Base-by-base conservation (phyloP, 2,888 invertebrate genomes). In the Anarsia innoxiella region DNA sequence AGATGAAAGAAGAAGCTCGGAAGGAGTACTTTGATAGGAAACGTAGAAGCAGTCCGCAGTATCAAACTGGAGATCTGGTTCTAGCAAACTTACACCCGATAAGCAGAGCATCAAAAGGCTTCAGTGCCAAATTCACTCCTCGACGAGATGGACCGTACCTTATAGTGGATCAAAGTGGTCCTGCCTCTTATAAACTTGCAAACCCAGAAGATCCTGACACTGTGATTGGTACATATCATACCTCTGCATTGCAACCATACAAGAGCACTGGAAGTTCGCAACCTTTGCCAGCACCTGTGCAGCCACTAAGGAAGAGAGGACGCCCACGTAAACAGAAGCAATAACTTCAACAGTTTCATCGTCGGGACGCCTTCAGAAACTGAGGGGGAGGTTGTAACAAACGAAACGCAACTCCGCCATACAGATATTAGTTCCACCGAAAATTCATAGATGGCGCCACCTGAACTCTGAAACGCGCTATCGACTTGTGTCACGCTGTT, bases 1-100 rank as follows among this genome's bases (percentile, higher is more conserved):
- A 46, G 15, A 37, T 31, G 41, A 39, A 42, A 15, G 41, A 49
- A 28, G 45, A 45, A 3, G 34, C 29, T 9, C 33, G 44, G 2
- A 50, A 50, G 12, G 33, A 32, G 5, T 36, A 33, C n/a, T 34
- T 29, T 4, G 46, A 46, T 33, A 31, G 37, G 15, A 30, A 12
- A 3, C 32, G 48, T 5, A 39, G 34, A 10, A 3, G 30, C 6
- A 10, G 36, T 25, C 42, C 44, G 8, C 10, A 14, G 3, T 49
- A 46, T 25, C 11, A 41, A 19, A 19, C 32, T 12, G 45, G 46
- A 10, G 42, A 46, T 14, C 23, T 34, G 9, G 49, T 46, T 8
- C 12, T 45, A 15, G 41, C 41, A 4, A 31, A 36, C 8, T 26
- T 31, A 3, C 44, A 49, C 23, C n/a, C 31, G 2, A 23, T 47